A percentile compares a stretch with the other conserved stretches of the same genome.
Conservation (phyloP, 1,140 invertebrate species). For the Heliconius eleuchia region DNA sequence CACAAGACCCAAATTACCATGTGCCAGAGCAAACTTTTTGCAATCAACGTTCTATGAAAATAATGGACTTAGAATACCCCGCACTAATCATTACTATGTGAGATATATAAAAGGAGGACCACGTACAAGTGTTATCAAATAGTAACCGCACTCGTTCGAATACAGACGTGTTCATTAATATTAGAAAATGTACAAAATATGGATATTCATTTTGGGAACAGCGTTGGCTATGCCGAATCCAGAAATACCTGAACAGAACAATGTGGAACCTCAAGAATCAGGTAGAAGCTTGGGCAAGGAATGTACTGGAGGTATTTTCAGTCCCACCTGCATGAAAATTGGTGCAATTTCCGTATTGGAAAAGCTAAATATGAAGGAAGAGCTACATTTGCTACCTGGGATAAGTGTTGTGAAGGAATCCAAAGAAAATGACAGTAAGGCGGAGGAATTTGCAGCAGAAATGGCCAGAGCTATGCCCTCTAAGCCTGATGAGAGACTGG, state of each 20-base stretch:
- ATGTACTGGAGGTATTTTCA: constrained; percentile 85
- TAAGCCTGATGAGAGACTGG: constrained; percentile 88
- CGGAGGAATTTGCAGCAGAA: constrained; percentile 86
- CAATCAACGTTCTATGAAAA: constrained; percentile 78
- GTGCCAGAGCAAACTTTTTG: constrained; percentile 49
- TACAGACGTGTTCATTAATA: constrained; percentile 50
- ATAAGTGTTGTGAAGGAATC: constrained; percentile 87
- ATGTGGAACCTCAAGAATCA: constrained; percentile 51
- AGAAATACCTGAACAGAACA: constrained; percentile 53
- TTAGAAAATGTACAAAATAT: constrained; percentile 58
- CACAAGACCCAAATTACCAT: not conserved
- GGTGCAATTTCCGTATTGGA: constrained; percentile 90
- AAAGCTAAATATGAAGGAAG: constrained; percentile 84
- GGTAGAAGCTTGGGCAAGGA: constrained; percentile 79
- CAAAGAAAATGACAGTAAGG: constrained; percentile 81
- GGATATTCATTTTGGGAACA: constrained; percentile 43
- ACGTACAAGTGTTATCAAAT: constrained; percentile 66
- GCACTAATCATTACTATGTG: constrained; percentile 69
- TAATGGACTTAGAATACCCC: constrained; percentile 67
- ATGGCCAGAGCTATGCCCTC: constrained; percentile 88
- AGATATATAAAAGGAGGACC: constrained; percentile 73
- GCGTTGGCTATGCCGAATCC: constrained; percentile 58
- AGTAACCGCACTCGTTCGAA: constrained; percentile 55
- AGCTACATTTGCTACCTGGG: constrained; percentile 86
- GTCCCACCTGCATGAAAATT: constrained; percentile 88